phyloP scores from a whole-genome alignment of 1,140 invertebrate genomes.

The Pararge aegeria region DNA sequence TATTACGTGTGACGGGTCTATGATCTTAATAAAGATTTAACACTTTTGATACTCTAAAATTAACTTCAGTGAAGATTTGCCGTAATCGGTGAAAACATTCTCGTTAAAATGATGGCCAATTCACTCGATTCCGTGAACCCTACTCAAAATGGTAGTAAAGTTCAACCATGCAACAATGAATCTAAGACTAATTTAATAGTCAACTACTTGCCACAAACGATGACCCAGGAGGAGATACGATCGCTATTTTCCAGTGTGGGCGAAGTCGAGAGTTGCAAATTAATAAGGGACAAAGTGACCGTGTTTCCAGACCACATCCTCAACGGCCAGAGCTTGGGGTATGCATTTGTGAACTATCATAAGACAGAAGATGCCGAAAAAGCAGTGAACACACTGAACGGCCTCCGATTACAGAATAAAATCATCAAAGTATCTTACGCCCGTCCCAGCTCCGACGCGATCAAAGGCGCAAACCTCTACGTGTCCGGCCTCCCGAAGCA shows the following conservation, averaged over 20 bases:
- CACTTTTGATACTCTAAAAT: constrained; percentile 30
- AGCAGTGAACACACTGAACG: constrained; percentile 92
- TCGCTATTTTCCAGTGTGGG: constrained; percentile 92
- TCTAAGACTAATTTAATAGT: constrained; percentile 92
- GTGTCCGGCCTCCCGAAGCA: constrained; percentile 92
- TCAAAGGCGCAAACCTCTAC: constrained; percentile 95
- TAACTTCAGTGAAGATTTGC: constrained; percentile 51
- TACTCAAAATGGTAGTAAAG: constrained; percentile 82
- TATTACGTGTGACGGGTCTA: constrained; percentile 54
- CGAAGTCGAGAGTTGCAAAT: constrained; percentile 94
- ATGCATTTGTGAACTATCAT: constrained; percentile 94
- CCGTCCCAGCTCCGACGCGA: constrained; percentile 92
- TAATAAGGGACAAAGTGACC: constrained; percentile 94
- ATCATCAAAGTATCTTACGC: constrained; percentile 95
- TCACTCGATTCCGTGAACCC: constrained; percentile 75
- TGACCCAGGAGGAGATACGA: constrained; percentile 94
- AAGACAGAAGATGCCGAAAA: constrained; percentile 91
- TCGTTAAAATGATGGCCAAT: constrained; percentile 78
- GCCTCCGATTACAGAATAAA: constrained; percentile 92
- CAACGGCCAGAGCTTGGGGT: constrained; percentile 92
- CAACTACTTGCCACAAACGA: constrained; percentile 95
- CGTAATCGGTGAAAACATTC: constrained; percentile 54
- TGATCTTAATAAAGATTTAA: constrained; percentile 53
- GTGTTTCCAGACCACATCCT: constrained; percentile 81
- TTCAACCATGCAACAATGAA: constrained; percentile 81